Conservation (phyloP, 2,888 invertebrate species). For the Alsophila aescularia region DNA sequence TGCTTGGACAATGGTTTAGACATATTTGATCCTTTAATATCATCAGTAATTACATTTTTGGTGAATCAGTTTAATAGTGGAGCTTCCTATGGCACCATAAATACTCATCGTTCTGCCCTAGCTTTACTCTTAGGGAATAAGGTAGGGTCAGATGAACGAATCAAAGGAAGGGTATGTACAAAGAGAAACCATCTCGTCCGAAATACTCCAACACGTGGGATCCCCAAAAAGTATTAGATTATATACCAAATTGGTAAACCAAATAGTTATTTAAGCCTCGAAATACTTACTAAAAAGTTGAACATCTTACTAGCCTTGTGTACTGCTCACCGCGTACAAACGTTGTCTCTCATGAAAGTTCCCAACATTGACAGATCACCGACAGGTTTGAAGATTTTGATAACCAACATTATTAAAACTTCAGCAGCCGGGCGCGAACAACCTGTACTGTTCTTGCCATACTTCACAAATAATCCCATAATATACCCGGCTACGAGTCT, state of each 20-base stretch:
- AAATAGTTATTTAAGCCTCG: neutral
- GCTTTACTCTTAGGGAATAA: slow-evolving; percentile 1
- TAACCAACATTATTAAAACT: slow-evolving; percentile 22
- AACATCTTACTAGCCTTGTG: slow-evolving; percentile 10
- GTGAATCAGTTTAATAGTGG: no score
- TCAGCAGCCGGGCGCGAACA: slow-evolving; percentile 16
- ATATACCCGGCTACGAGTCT: slow-evolving; percentile 3
- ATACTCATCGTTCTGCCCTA: no score
- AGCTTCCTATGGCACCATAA: no score
- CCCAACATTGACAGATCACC: slow-evolving; percentile 1
- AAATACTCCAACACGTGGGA: slow-evolving; percentile 16
- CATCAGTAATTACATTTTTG: no score
- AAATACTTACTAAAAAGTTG: slow-evolving; percentile 17
- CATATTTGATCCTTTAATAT: no score
- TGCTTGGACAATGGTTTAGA: no score
- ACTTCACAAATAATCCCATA: slow-evolving; percentile 27
- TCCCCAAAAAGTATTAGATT: slow-evolving; percentile 12
- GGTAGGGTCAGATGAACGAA: slow-evolving; percentile 1
- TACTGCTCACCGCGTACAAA: slow-evolving; percentile 17
- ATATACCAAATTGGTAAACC: slow-evolving; percentile 3
- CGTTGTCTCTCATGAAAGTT: slow-evolving; percentile 7
- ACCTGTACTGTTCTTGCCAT: slow-evolving; percentile 10
- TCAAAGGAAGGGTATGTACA: slow-evolving; percentile 13
- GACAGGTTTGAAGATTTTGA: slow-evolving; percentile 11
- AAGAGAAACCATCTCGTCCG: slow-evolving; percentile 1